These are phyloP conservation scores for Rhagoletis zephyria DNA, from an alignment of 1,140 invertebrate genomes.

Conservation along the genomic window DNA sequence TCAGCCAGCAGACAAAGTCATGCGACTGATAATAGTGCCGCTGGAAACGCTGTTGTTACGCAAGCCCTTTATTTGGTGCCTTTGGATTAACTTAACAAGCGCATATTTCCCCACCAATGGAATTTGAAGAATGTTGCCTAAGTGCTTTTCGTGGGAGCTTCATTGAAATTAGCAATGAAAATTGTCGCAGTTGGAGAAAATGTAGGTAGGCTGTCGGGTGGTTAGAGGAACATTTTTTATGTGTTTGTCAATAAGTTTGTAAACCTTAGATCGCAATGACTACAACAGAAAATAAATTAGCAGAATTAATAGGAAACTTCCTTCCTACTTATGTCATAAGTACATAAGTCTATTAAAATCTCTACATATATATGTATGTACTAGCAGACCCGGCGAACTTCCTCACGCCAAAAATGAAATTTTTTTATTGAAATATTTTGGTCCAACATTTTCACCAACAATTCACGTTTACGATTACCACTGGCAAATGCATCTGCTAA, in stretches of 20 bases:
- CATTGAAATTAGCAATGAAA: conserved; percentile 21
- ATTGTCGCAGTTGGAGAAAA: background rate
- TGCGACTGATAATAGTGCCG: conserved; percentile 8
- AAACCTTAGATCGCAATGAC: background rate
- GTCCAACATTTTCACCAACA: too few species aligned
- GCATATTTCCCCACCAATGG: background rate
- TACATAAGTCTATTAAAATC: conserved; percentile 23
- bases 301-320: conserved; percentile 20
- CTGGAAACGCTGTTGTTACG: background rate
- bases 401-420: too few species aligned
- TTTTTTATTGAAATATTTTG: too few species aligned
- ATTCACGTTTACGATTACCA: too few species aligned
- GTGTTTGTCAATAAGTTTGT: background rate
- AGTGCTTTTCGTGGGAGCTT: background rate
- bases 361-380: background rate
- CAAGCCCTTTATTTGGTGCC: conserved; percentile 33
- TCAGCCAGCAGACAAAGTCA: conserved; percentile 10
- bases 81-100: background rate
- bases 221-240: background rate
- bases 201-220: background rate
- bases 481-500: too few species aligned
- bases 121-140: background rate
- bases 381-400: too few species aligned
- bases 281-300: conserved; percentile 35
- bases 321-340: background rate